Conservation (phyloP, 2,888 invertebrate genomes). For the Apomyelois bistriatella region DNA sequence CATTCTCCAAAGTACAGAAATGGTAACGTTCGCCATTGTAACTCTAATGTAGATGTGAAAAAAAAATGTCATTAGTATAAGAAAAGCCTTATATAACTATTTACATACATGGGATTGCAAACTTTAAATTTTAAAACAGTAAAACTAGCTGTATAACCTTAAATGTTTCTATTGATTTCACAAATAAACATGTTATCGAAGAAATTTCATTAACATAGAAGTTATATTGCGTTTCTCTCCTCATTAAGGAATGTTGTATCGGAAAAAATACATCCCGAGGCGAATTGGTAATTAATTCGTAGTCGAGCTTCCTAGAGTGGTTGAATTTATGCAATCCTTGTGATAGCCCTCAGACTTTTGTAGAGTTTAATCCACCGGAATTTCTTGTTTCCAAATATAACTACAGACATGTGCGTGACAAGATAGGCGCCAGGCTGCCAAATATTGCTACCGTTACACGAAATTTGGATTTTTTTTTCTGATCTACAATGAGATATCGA, state of each 20-base stretch:
- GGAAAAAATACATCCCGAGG: conserved; percentile 45
- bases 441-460: conserved; percentile 7
- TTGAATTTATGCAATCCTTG: conserved; percentile 52
- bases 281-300: conserved; percentile 55
- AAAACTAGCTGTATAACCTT: background rate
- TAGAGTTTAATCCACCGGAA: conserved; percentile 9
- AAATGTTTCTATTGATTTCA: conserved; percentile 27
- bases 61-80: too few relatives aligned
- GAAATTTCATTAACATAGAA: conserved; percentile 68
- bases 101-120: too few relatives aligned
- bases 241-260: conserved; percentile 65
- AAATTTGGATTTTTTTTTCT: conserved; percentile 7
- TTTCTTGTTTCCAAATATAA: conserved; percentile 12
- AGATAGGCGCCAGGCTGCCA: conserved; percentile 6
- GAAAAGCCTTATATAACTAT: too few relatives aligned
- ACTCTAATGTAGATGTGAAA: too few relatives aligned
- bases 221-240: conserved; percentile 62
- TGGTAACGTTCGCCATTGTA: too few relatives aligned
- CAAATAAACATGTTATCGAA: conserved; percentile 57
- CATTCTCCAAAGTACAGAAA: background rate
- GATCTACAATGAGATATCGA: conserved; percentile 6
- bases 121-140: too few relatives aligned
- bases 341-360: conserved; percentile 28
- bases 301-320: conserved; percentile 50
- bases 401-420: conserved; percentile 10